phyloP scores from a whole-genome alignment of 2,113 vertebrate species.

The Corynorhinus townsendii region DNA sequence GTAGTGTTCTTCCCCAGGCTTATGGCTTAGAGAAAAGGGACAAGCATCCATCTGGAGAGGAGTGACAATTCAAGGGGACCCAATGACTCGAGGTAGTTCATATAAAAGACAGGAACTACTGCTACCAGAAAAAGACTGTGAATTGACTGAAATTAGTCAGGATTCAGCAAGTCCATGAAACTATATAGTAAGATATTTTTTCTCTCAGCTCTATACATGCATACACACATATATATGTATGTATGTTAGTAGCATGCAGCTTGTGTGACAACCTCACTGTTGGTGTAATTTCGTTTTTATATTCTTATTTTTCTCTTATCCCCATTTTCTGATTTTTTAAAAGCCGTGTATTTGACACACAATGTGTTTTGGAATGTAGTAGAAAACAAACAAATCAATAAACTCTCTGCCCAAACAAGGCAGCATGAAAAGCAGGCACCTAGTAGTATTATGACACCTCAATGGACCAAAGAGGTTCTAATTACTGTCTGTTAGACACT shows the following conservation, averaged over 20 bases:
- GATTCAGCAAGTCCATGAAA: not conserved
- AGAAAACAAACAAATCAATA: not conserved
- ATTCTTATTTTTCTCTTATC: not conserved
- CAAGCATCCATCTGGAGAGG: not conserved
- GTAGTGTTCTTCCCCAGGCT: not conserved
- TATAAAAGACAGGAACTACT: not conserved
- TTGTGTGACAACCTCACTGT: not conserved
- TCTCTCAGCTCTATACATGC: not conserved
- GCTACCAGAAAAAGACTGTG: not conserved
- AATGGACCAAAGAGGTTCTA: constrained; percentile 26
- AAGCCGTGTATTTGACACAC: not conserved
- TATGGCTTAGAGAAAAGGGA: not conserved
- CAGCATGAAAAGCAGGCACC: not conserved
- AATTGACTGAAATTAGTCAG: not conserved
- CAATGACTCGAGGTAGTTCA: not conserved
- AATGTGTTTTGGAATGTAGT: not conserved
- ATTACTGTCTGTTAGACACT: constrained; percentile 44
- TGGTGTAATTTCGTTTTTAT: not conserved
- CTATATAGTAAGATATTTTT: not conserved
- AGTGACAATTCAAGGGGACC: not conserved
- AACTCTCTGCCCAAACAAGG: constrained; percentile 51
- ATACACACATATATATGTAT: no score
- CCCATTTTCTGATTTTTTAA: not conserved
- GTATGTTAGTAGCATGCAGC: not conserved
- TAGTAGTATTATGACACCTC: constrained; percentile 14